Percentiles rank a stretch among this genome's conserved stretches.
These are phyloP conservation scores for Notiomystis cincta DNA, from an alignment of 2,113 vertebrate species.

Conservation along the genomic window DNA sequence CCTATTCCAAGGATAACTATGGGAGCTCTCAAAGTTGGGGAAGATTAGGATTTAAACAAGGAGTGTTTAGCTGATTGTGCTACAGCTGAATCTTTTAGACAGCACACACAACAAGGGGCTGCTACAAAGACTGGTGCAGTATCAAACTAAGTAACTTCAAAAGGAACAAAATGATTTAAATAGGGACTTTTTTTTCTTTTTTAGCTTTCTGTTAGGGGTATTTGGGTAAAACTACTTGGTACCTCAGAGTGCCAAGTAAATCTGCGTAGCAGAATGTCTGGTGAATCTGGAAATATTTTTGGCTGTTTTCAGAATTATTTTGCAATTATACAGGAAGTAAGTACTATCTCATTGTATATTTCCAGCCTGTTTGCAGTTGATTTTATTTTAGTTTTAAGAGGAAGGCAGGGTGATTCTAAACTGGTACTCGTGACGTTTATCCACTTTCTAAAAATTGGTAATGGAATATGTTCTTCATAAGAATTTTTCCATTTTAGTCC, in stretches of 20 bases:
- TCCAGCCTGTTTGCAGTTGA: neutral
- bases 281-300: neutral
- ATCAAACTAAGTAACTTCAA: conserved; percentile 8
- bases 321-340: neutral
- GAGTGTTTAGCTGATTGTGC: conserved; percentile 15
- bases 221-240: neutral
- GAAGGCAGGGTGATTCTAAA: neutral
- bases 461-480: neutral
- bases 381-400: neutral
- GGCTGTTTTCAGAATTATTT: neutral
- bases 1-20: neutral
- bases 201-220: neutral
- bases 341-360: neutral
- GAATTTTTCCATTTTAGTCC: neutral
- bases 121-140: neutral
- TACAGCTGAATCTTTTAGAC: neutral
- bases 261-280: neutral
- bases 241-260: neutral
- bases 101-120: neutral
- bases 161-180: conserved; percentile 16
- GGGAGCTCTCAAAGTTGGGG: conserved; percentile 1
- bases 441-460: neutral
- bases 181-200: neutral
- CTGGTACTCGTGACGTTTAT: neutral
- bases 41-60: conserved; percentile 25